Evolutionary conservation across 92 coral and sea anemone species (phyloP).

Genomic region (Isaurus tuberculatus): DNA sequence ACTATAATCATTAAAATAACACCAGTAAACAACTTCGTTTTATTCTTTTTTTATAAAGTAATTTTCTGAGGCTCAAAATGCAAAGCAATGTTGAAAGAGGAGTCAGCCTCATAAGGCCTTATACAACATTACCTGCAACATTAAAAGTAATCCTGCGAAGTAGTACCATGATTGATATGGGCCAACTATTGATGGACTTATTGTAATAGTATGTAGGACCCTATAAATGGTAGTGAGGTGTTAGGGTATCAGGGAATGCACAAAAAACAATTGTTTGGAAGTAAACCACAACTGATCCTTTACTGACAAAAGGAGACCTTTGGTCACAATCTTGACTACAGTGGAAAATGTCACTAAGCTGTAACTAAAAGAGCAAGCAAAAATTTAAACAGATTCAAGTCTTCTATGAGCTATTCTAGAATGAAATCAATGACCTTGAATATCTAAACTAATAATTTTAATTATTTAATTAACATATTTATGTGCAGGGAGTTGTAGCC

Average conservation of each 20-base stretch:
- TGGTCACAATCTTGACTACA: background rate
- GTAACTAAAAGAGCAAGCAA: background rate
- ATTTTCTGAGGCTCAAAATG: constrained; percentile 6
- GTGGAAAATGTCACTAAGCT: background rate
- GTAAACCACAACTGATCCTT: constrained; percentile 9
- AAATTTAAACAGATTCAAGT: background rate
- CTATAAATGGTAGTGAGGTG: constrained; percentile 37
- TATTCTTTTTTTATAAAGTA: background rate
- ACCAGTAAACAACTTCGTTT: background rate
- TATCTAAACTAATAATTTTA: too few relatives aligned
- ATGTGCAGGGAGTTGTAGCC: too few relatives aligned
- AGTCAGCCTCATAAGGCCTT: background rate
- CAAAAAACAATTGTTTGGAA: background rate
- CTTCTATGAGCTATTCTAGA: background rate
- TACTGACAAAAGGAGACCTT: background rate
- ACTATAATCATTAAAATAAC: background rate
- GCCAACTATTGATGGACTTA: constrained; percentile 40
- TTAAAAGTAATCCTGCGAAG: constrained; percentile 48
- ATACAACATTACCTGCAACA: constrained; percentile 38
- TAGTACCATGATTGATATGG: constrained; percentile 46
- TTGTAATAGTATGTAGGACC: constrained; percentile 42
- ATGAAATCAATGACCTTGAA: too few relatives aligned
- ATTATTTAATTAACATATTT: too few relatives aligned
- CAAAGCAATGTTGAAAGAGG: constrained; percentile 12
- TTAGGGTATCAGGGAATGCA: constrained; percentile 36